Evolutionary conservation across 2,797 vertebrate genomes (phyloP), one percentile per base, ranked within the genome.

Genomic region (Chiroxiphia lanceolata): DNA sequence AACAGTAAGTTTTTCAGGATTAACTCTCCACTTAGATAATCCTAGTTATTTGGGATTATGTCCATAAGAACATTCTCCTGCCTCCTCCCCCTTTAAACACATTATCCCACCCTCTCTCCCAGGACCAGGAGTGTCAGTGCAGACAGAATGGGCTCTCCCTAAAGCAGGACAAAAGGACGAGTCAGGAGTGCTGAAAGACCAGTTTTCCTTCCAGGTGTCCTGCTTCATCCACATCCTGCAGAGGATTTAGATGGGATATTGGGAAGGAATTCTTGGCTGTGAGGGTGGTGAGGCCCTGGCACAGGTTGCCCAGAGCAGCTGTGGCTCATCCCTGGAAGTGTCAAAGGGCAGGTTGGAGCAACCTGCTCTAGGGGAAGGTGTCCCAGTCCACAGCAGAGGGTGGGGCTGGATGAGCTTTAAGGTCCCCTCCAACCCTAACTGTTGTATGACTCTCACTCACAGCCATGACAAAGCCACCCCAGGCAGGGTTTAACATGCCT

Each of bases 231-330:
- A 21, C 20, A 70, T 31, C 57, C n/a, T 50, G 27, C 27, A 70
- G 9, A 44, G 19, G 29, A 26, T n/a, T 77, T 15, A 45, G 26
- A 22, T 40, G n/a, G 72, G n/a, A 65, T 10, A 7, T 2, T 65
- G 72, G 72, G 57, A 0, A 70, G 79, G 33, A 36, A 70, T 77
- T 56, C 1, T 22, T 69, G 0, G 0, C 19, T 83, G 44, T 0
- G 5, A 77, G 56, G 71, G 50, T 42, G 63, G 17, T 4, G 0
- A 76, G 63, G 63, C 26, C 34, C 56, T 63, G 79, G 48, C 63
- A 13, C 47, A 74, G 77, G 60, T 16, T 80, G 11, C 29, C 29
- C 69, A 74, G 60, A 67, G 60, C 19, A 81, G 77, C 86, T 88
- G 68, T 2, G 77, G 86, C 69, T 53, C 25, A 75, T 33, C 42